Conservation (phyloP, 1,140 invertebrate species). For the Babylonia areolata region DNA sequence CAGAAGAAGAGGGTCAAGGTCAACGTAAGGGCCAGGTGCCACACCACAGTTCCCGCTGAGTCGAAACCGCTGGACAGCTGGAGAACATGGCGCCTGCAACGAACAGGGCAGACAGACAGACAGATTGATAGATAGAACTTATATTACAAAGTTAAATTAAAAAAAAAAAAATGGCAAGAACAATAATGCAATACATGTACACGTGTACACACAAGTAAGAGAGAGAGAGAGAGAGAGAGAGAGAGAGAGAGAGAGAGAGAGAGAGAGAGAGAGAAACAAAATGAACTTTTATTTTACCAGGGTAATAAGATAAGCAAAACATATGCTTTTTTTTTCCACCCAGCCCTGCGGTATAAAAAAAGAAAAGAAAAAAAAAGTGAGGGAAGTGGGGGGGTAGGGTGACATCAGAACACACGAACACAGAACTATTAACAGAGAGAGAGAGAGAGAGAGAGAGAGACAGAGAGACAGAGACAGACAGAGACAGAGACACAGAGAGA, state of each 20-base stretch:
- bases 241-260: constrained; percentile 20
- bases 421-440: neutral
- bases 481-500: constrained; percentile 20
- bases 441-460: constrained; percentile 12
- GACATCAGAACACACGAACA: neutral
- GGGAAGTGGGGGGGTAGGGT: neutral
- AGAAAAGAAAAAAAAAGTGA: too few species aligned
- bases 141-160: too few species aligned
- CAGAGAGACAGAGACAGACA: too few species aligned
- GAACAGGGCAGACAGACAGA: neutral
- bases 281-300: too few species aligned
- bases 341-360: too few species aligned
- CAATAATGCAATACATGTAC: too few species aligned
- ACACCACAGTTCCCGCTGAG: constrained; percentile 89
- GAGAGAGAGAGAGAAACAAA: constrained; percentile 24
- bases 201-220: too few species aligned
- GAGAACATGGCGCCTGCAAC: constrained; percentile 33
- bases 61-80: constrained; percentile 83
- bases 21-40: constrained; percentile 91
- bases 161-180: too few species aligned
- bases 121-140: neutral
- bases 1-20: constrained; percentile 94
- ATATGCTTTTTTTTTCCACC: too few species aligned
- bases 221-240: constrained; percentile 27
- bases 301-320: too few species aligned